Base-by-base conservation (phyloP, 2,888 invertebrate species). In the Carabus problematicus region DNA sequence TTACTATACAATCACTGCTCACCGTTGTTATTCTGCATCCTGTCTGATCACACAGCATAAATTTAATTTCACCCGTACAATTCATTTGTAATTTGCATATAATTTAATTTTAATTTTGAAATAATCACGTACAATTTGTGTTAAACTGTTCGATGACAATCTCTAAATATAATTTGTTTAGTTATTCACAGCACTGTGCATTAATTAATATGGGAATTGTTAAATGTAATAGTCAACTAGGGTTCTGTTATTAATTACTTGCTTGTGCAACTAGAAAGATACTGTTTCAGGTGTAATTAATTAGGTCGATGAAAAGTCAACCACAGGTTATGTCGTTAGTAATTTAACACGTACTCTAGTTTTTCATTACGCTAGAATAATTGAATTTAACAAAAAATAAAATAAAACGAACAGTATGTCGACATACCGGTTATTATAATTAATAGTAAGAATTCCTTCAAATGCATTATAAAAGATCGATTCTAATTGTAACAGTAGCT, bases 271-370 rank as follows among this genome's bases (percentile, higher is more conserved):
- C 29, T 56, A 40, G 14, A 47, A 45, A 63, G 66, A 66, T 66
- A 66, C 58, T 66, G 58, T 66, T 66, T 58, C 66, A 66, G 39
- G 47, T 49, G 56, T 66, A 66, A 66, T 66, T 58, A 66, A 66
- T 66, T 59, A 59, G 66, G 66, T 66, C 66, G 66, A 58, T 66
- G 66, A 66, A 66, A 66, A 66, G 58, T 58, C 58, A 66, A 66
- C 66, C 66, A 59, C 66, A 66, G 41, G 58, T 59, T 64, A 43
- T 66, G 58, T 58, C 47, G 45, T 56, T 41, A 39, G 66, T 66
- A 66, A 66, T 66, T 66, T 66, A 66, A 66, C 58, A 66, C 55
- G 45, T 64, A 54, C 54, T 29, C 29, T 29, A 29, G 29, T 29
- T 29, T 29, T 29, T 29, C 29, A 29, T 29, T 29, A 29, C 29